Conservation (phyloP, 2,113 vertebrate species). For the Brachionichthys hirsutus region DNA sequence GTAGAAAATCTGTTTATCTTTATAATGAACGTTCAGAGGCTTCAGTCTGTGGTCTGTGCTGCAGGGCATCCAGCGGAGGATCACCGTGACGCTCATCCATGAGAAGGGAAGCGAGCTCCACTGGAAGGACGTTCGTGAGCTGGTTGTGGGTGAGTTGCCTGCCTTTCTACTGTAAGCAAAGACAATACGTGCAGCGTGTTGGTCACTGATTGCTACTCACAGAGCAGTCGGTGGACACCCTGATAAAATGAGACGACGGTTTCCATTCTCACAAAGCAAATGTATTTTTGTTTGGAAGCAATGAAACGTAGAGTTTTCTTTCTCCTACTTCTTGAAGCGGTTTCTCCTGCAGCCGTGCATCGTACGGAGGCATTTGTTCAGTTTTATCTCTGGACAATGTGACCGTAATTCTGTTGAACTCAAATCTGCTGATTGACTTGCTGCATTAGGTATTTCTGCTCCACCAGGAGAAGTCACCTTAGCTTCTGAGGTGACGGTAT, state of each 20-base stretch:
- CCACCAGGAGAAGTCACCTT: neutral
- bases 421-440: neutral
- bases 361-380: slow-evolving; percentile 12
- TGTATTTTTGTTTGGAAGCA: neutral
- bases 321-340: slow-evolving; percentile 1
- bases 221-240: neutral
- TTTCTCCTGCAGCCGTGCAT: slow-evolving; percentile 26
- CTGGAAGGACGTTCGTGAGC: slow-evolving; percentile 96
- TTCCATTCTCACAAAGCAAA: neutral
- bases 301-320: neutral
- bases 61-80: slow-evolving; percentile 95
- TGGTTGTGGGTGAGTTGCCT: slow-evolving; percentile 91
- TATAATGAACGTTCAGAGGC: neutral
- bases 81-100: slow-evolving; percentile 95
- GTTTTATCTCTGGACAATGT: slow-evolving; percentile 6
- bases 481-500: neutral
- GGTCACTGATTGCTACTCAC: neutral
- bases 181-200: slow-evolving; percentile 5
- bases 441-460: neutral
- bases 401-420: neutral
- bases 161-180: neutral
- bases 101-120: slow-evolving; percentile 96
- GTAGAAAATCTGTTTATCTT: neutral
- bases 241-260: neutral
- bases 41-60: slow-evolving; percentile 36